phyloP scores from a whole-genome alignment of 1,140 invertebrate species.

The Drosophila quadrilineata region DNA sequence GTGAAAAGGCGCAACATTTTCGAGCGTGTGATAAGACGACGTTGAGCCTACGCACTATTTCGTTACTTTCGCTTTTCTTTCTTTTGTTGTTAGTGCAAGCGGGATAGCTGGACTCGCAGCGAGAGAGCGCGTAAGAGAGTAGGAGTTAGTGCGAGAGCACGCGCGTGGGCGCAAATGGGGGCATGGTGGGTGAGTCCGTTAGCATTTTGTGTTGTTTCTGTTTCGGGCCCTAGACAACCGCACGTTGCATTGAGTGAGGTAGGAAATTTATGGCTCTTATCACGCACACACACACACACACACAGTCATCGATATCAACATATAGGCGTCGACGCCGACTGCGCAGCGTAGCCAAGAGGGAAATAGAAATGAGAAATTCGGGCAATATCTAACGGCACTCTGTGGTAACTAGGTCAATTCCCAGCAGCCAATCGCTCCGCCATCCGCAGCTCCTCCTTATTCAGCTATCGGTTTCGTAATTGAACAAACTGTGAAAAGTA shows the following conservation, averaged over 20 bases:
- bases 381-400: conserved; percentile 32
- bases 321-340: not conserved
- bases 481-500: conserved; percentile 2
- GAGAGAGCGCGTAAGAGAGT: conserved; percentile 10
- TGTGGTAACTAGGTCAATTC: conserved; percentile 66
- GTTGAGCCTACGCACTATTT: conserved; percentile 22
- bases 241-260: conserved; percentile 68
- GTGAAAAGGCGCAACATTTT: conserved; percentile 67
- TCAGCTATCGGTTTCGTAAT: conserved; percentile 21
- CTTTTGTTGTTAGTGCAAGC: not conserved
- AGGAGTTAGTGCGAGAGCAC: not conserved
- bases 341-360: too few relatives aligned
- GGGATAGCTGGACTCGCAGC: not conserved
- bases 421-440: conserved; percentile 23
- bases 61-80: conserved; percentile 59
- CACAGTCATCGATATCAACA: not conserved
- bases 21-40: conserved; percentile 65
- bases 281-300: conserved; percentile 18
- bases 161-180: conserved; percentile 17
- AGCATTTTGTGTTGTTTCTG: too few relatives aligned
- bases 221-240: conserved; percentile 63
- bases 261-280: conserved; percentile 76
- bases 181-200: conserved; percentile 31
- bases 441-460: not conserved
- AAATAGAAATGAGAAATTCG: conserved; percentile 45